Conservation (phyloP, 2,113 vertebrate species). For the Thalassarche chlororhynchos region DNA sequence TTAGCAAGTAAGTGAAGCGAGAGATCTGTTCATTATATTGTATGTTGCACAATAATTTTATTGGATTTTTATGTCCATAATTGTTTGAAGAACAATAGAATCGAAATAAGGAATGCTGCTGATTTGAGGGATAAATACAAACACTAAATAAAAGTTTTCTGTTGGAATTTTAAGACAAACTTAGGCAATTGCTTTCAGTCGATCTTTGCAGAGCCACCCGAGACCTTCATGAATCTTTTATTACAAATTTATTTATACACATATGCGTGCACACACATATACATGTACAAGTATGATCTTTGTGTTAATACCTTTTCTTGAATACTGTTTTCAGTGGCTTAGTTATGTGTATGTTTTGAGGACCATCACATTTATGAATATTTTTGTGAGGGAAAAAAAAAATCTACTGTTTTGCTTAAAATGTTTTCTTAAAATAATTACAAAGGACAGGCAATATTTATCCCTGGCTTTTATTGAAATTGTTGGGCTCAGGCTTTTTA, state of each 20-base stretch:
- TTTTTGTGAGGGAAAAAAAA: neutral
- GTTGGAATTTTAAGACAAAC: neutral
- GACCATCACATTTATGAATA: neutral
- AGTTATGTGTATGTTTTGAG: neutral
- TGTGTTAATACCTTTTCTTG: neutral
- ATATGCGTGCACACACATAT: fast-evolving
- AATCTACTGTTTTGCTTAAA: neutral
- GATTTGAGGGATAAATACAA: neutral
- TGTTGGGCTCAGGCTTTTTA: neutral
- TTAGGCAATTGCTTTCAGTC: neutral
- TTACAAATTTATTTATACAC: neutral
- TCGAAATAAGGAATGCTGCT: neutral
- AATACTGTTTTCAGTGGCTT: neutral
- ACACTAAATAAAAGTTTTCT: neutral
- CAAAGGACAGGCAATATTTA: neutral
- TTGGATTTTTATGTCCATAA: neutral
- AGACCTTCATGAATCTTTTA: neutral
- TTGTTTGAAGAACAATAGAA: neutral
- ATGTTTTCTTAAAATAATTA: neutral
- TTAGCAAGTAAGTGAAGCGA: neutral
- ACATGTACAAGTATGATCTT: neutral
- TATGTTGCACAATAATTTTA: neutral
- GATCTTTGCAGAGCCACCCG: neutral
- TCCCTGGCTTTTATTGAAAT: neutral
- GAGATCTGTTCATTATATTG: neutral